Conservation (phyloP, 2,888 invertebrate species). For the Conus canariensis region DNA sequence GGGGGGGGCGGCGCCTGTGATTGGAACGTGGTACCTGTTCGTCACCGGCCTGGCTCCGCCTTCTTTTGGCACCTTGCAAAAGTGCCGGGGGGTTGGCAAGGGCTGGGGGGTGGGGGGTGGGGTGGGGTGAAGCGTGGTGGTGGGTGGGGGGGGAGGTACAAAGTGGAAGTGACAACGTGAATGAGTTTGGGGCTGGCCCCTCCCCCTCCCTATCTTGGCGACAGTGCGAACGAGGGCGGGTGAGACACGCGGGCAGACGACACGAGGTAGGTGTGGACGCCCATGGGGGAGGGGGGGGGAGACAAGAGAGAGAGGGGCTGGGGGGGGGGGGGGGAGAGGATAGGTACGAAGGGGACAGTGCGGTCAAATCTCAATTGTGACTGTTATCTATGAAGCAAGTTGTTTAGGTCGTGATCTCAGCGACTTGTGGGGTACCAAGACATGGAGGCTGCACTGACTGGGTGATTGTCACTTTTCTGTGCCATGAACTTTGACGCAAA, state of each 20-base stretch:
- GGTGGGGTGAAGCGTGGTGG: not conserved
- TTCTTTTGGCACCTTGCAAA: constrained; percentile 36
- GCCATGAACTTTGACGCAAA: no score
- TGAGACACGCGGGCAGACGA: not conserved
- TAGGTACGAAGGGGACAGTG: not conserved
- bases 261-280: not conserved
- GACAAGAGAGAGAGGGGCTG: not conserved
- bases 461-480: no score
- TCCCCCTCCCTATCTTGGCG: not conserved
- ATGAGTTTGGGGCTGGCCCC: constrained; percentile 1
- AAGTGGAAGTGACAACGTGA: constrained; percentile 35
- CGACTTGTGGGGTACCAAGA: no score
- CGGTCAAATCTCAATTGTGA: not conserved
- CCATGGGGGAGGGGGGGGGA: not conserved
- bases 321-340: not conserved
- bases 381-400: no score
- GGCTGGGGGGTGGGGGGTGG: not conserved
- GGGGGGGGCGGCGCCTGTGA: not conserved
- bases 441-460: no score
- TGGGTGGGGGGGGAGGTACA: not conserved
- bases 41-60: constrained; percentile 34
- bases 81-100: not conserved
- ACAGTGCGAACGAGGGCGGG: not conserved
- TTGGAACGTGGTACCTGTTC: constrained; percentile 35
- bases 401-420: no score